phyloP scores from a whole-genome alignment of 1,140 invertebrate genomes.

The Drosophila tsacasi region DNA sequence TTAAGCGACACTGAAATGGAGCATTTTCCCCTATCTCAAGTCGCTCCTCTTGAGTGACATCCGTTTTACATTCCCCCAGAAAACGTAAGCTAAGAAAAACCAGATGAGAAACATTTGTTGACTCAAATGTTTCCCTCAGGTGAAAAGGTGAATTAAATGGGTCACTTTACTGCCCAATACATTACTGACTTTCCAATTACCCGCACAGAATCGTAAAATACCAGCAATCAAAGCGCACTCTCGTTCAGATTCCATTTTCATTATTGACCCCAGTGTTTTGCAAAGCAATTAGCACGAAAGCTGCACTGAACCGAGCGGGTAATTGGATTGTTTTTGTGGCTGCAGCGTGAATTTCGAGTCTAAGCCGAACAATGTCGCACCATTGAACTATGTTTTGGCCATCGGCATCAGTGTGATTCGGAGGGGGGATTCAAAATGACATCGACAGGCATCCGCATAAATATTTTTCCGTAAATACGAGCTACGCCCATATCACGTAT shows the following conservation, averaged over 20 bases:
- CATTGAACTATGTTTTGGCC: slow-evolving; percentile 42
- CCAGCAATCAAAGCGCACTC: slow-evolving; percentile 15
- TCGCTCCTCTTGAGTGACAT: slow-evolving; percentile 10
- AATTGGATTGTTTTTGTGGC: slow-evolving; percentile 58
- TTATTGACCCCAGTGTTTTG: slow-evolving; percentile 33
- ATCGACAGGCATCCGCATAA: slow-evolving; percentile 19
- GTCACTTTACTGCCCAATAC: slow-evolving; percentile 7
- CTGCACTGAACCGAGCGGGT: slow-evolving; percentile 26
- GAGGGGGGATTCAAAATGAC: slow-evolving; percentile 2
- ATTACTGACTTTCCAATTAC: slow-evolving; percentile 12
- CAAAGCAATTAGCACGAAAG: slow-evolving; percentile 49
- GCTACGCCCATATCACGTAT: slow-evolving; percentile 7
- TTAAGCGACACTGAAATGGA: slow-evolving; percentile 16
- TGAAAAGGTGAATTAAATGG: not conserved
- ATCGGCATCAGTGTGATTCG: slow-evolving; percentile 11
- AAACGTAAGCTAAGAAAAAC: not conserved
- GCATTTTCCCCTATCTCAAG: slow-evolving; percentile 29
- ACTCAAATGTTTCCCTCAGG: not conserved
- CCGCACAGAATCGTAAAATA: slow-evolving; percentile 4
- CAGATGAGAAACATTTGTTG: slow-evolving; percentile 6
- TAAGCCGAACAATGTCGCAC: slow-evolving; percentile 47
- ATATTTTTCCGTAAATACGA: slow-evolving; percentile 29
- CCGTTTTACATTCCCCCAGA: not conserved
- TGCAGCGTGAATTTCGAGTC: slow-evolving; percentile 41
- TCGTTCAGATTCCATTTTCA: slow-evolving; percentile 26